Evolutionary conservation across 2,888 invertebrate species (phyloP).

Genomic region (Biston betularia): DNA sequence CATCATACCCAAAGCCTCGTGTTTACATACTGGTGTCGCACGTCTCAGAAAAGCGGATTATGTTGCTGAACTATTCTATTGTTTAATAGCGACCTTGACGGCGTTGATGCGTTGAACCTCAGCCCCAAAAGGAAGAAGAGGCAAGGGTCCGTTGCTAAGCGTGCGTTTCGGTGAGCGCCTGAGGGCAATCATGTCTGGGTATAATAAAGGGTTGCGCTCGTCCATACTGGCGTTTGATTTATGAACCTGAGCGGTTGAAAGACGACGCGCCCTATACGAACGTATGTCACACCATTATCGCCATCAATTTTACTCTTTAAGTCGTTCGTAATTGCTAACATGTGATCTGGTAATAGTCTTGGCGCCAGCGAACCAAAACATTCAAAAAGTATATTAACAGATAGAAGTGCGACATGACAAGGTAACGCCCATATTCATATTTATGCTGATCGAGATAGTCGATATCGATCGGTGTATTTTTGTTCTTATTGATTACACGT

Average conservation of each 20-base stretch:
- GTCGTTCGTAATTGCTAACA: conserved; percentile 63
- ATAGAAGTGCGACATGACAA: conserved; percentile 68
- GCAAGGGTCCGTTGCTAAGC: conserved; percentile 72
- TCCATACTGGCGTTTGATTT: conserved; percentile 78
- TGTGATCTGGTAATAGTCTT: conserved; percentile 48
- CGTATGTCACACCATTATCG: conserved; percentile 80
- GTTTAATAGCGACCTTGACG: conserved; percentile 61
- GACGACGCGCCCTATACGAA: conserved; percentile 72
- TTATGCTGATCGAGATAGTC: conserved; percentile 70
- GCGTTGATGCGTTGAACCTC: conserved; percentile 64
- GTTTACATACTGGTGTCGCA: conserved; percentile 68
- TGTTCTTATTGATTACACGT: conserved; percentile 54
- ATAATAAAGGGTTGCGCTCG: conserved; percentile 82
- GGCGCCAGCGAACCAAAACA: conserved; percentile 53
- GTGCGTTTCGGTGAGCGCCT: conserved; percentile 76
- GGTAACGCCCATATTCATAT: conserved; percentile 73
- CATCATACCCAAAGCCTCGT: conserved; percentile 40
- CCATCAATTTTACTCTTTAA: conserved; percentile 36
- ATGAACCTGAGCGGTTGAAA: conserved; percentile 62
- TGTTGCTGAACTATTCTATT: conserved; percentile 62
- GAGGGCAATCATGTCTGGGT: conserved; percentile 83
- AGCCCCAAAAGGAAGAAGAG: conserved; percentile 63
- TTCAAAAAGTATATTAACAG: conserved; percentile 61
- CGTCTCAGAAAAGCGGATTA: conserved; percentile 58
- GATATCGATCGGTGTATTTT: conserved; percentile 46